A percentile compares a stretch with the other conserved stretches of the same genome.
Conservation (phyloP, 2,888 invertebrate genomes). For the Eupithecia inturbata region DNA sequence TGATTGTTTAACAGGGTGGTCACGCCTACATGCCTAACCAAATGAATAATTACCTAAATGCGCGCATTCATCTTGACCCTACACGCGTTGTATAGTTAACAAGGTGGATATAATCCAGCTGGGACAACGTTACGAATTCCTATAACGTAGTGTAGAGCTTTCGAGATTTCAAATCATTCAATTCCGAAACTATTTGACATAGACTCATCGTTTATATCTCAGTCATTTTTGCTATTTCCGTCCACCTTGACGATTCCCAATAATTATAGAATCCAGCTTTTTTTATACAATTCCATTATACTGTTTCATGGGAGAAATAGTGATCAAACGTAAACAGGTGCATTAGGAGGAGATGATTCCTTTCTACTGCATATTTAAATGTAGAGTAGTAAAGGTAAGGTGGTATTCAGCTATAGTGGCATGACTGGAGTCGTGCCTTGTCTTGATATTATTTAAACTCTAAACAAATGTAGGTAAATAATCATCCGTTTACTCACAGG, state of each 20-base stretch:
- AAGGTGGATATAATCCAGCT: constrained; percentile 15
- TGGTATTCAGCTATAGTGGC: neutral
- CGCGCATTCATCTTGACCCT: constrained; percentile 13
- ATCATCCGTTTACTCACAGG: neutral
- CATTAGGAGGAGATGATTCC: neutral
- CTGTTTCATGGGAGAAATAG: constrained; percentile 28
- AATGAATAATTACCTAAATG: constrained; percentile 32
- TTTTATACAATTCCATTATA: constrained; percentile 36
- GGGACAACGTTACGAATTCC: constrained; percentile 16
- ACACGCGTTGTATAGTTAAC: constrained; percentile 12
- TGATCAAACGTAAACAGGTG: constrained; percentile 12
- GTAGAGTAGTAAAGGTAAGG: neutral
- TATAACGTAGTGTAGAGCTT: constrained; percentile 16
- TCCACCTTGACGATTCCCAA: constrained; percentile 56
- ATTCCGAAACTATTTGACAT: constrained; percentile 57
- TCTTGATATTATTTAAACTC: neutral
- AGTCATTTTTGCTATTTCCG: constrained; percentile 57
- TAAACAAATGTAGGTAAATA: neutral
- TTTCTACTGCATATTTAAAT: neutral
- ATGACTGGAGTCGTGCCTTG: neutral
- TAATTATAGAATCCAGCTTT: constrained; percentile 49
- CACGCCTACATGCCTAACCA: constrained; percentile 56
- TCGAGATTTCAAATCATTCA: constrained; percentile 52
- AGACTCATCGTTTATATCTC: constrained; percentile 58
- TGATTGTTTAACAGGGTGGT: constrained; percentile 51